Base-by-base conservation (phyloP, 2,888 invertebrate species). In the Leptinotarsa haldemani region DNA sequence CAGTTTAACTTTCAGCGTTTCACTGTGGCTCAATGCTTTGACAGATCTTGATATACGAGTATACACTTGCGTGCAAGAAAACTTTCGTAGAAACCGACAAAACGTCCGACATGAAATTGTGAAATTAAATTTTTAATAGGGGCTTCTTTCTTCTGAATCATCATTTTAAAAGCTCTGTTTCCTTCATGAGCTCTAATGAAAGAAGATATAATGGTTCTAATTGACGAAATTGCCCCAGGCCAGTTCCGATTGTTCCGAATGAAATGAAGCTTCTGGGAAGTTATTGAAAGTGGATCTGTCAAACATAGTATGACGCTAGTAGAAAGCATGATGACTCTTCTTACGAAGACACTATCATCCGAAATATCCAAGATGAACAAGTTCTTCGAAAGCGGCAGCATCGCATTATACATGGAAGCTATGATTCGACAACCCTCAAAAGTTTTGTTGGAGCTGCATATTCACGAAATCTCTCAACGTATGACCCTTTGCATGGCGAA, bases 61-160 rank as follows among this genome's bases (percentile, higher is more conserved):
- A 79, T 76, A 76, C 77, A 69, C 78, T 81, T 82, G 83, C 82
- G 82, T 82, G 82, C 77, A 78, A 70, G 77, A 78, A 75, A 73
- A 77, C 74, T 81, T 82, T 82, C 81, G 79, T 74, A 80, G 82
- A 82, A 81, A 73, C 74, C 70, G 79, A 82, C 81, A 81, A 82
- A 82, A 81, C 81, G 78, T 71, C 80, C 81, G 78, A 78, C 79
- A 70, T 72, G 72, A 74, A 72, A 75, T 77, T 71, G 76, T 79
- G 72, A 77, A 77, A 78, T 76, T 71, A 71, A 71, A 69, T 67
- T 72, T 77, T 78, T 78, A 78, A 78, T 78, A 77, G 75, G 77
- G 67, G 16, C 72, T 66, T 70, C 78, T 77, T 78, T 75, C 75
- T 74, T 77, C 53, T 56, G 69, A 78, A 75, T 78, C 77, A 71